phyloP scores from a whole-genome alignment of 2,888 invertebrate species.

The Blera fallax region DNA sequence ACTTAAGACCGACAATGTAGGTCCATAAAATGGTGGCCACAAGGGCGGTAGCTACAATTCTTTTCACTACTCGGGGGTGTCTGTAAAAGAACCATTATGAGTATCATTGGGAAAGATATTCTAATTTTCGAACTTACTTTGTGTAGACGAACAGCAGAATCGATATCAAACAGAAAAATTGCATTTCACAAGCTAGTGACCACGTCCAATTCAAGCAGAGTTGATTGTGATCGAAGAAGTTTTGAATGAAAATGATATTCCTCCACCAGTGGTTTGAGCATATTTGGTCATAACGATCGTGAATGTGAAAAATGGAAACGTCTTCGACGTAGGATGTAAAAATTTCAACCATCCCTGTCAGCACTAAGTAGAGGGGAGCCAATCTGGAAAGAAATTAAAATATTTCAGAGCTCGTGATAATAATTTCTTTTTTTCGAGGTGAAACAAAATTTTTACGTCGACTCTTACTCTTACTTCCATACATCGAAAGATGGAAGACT shows the following conservation, averaged over 20 bases:
- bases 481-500: too few relatives aligned
- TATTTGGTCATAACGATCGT: conserved; percentile 80
- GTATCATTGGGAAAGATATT: neutral
- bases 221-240: conserved; percentile 79
- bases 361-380: conserved; percentile 79
- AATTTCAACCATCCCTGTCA: conserved; percentile 79
- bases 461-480: too few relatives aligned
- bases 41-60: conserved; percentile 72
- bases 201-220: conserved; percentile 82
- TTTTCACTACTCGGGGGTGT: conserved; percentile 77
- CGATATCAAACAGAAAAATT: conserved; percentile 80
- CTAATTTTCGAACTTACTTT: conserved; percentile 76
- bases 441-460: too few relatives aligned
- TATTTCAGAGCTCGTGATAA: too few relatives aligned
- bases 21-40: conserved; percentile 78
- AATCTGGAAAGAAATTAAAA: conserved; percentile 74
- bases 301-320: conserved; percentile 80
- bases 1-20: conserved; percentile 76
- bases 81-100: conserved; percentile 71
- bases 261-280: conserved; percentile 81
- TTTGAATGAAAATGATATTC: conserved; percentile 81
- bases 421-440: too few relatives aligned
- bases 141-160: conserved; percentile 79
- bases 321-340: conserved; percentile 79
- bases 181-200: conserved; percentile 82